These are phyloP conservation scores for Cairina moschata DNA, from an alignment of 2,113 vertebrate genomes.

Conservation along the genomic window DNA sequence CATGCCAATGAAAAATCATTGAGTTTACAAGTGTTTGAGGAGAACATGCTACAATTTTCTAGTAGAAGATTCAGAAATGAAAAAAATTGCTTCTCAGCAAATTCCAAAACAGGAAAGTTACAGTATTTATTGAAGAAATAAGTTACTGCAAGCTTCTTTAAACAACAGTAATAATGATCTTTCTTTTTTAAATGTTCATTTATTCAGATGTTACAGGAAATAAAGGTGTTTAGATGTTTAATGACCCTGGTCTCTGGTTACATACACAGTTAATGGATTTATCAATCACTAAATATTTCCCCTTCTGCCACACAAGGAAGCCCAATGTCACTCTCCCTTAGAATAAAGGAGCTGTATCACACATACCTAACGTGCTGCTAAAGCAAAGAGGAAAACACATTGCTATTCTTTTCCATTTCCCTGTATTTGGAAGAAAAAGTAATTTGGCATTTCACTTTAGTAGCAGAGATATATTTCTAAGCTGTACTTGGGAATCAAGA, in stretches of 20 bases:
- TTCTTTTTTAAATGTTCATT: neutral
- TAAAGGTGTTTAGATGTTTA: neutral
- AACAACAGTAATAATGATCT: neutral
- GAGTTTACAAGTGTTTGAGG: neutral
- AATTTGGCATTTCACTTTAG: neutral
- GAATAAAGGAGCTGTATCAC: neutral
- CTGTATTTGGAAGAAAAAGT: neutral
- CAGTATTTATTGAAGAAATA: neutral
- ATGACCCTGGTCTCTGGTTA: neutral
- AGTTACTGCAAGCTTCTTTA: neutral
- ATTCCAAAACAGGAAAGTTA: neutral
- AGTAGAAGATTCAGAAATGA: neutral
- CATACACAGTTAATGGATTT: neutral
- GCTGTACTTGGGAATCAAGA: neutral
- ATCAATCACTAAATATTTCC: neutral
- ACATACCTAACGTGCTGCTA: neutral
- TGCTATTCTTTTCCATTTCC: neutral
- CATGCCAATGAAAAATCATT: neutral
- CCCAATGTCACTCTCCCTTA: neutral
- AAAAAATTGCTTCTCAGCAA: neutral
- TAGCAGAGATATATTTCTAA: neutral
- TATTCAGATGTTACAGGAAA: neutral
- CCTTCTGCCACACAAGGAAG: neutral
- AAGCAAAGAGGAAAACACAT: neutral
- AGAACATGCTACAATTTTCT: neutral